These are phyloP conservation scores for Thalassophryne amazonica DNA, from an alignment of 2,797 vertebrate species.

Conservation along the genomic window DNA sequence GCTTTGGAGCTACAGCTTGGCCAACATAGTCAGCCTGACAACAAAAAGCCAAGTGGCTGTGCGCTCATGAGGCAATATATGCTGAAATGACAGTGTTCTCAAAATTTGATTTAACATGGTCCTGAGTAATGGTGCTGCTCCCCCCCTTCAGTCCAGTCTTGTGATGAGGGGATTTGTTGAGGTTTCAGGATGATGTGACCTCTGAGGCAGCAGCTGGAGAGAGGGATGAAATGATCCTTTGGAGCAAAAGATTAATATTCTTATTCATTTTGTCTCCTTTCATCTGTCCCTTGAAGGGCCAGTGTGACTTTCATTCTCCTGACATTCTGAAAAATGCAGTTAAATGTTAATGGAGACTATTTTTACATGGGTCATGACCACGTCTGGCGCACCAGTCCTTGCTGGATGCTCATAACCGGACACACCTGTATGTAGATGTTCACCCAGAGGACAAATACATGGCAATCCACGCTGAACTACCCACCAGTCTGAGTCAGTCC, in stretches of 20 bases:
- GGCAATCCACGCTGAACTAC: background rate
- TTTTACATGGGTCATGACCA: constrained; percentile 61
- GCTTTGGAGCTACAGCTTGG: too few relatives aligned
- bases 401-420: constrained; percentile 7
- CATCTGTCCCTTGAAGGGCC: constrained; percentile 44
- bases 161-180: constrained; percentile 59
- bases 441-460: background rate
- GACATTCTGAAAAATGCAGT: constrained; percentile 66
- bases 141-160: constrained; percentile 50
- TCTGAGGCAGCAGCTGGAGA: constrained; percentile 48
- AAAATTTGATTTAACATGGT: constrained; percentile 26
- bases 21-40: constrained; percentile 8
- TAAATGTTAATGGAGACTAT: constrained; percentile 74
- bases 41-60: background rate
- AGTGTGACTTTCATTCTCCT: constrained; percentile 54
- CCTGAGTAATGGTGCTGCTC: constrained; percentile 31
- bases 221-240: constrained; percentile 55
- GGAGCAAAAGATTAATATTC: constrained; percentile 62
- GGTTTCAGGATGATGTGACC: constrained; percentile 57
- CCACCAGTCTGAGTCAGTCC: background rate
- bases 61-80: background rate
- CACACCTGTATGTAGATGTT: background rate
- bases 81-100: constrained; percentile 43
- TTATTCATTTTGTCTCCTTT: constrained; percentile 54
- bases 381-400: constrained; percentile 21